Conservation (phyloP, 2,113 vertebrate genomes). For the Oenanthe melanoleuca region DNA sequence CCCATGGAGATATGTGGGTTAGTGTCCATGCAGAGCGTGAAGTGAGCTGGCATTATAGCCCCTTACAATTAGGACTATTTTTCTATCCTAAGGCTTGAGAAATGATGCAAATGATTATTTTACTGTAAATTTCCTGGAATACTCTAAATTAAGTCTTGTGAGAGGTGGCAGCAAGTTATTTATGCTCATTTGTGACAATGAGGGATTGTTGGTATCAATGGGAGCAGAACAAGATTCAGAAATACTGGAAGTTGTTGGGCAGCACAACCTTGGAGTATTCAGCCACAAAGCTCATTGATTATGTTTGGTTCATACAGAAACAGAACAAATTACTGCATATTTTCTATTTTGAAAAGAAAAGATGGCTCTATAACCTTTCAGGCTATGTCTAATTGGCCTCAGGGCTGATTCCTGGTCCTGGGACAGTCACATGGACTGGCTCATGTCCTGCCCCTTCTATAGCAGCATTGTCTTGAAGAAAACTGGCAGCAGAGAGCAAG, state of each 20-base stretch:
- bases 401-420: constrained; percentile 12
- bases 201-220: neutral
- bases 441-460: constrained; percentile 17
- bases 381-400: neutral
- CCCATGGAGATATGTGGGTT: neutral
- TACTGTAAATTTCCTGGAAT: neutral
- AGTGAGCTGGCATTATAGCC: neutral
- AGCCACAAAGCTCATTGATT: constrained; percentile 10
- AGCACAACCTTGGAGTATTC: neutral
- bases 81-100: neutral
- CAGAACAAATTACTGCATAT: neutral
- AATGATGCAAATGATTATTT: neutral
- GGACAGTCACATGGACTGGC: constrained; percentile 6
- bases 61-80: neutral
- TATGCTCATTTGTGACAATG: neutral
- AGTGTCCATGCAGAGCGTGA: neutral
- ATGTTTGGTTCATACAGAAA: constrained; percentile 4
- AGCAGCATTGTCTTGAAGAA: constrained; percentile 22
- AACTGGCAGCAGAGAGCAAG: neutral
- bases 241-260: neutral
- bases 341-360: constrained; percentile 52
- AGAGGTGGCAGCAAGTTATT: neutral
- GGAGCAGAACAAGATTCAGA: neutral
- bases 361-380: constrained; percentile 24
- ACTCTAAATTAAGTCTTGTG: neutral